phyloP scores from a whole-genome alignment of 2,888 invertebrate species.

The Synergus gifuensis region DNA sequence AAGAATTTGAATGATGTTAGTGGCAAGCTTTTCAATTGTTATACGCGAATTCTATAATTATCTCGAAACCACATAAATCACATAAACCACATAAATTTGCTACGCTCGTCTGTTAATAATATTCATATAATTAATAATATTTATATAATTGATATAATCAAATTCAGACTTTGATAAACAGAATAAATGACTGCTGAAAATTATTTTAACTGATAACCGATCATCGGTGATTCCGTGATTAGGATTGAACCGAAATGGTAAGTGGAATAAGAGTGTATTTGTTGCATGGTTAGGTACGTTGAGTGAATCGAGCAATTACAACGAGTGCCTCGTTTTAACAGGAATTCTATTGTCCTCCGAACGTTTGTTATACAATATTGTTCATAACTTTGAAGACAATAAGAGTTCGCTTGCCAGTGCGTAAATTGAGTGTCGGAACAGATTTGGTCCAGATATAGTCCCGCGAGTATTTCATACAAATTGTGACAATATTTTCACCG shows the following conservation, averaged over 20 bases:
- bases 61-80: too few species aligned
- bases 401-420: background rate
- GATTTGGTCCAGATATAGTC: background rate
- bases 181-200: too few species aligned
- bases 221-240: too few species aligned
- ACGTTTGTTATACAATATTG: background rate
- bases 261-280: background rate
- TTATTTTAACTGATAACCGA: too few species aligned
- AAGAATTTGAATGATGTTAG: too few species aligned
- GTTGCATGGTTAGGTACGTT: background rate
- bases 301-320: background rate
- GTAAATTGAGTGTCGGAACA: background rate
- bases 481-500: conserved; percentile 60
- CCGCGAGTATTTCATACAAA: background rate
- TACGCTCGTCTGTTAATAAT: too few species aligned
- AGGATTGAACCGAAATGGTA: background rate
- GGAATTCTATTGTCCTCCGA: background rate
- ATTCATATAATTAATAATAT: too few species aligned
- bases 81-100: too few species aligned
- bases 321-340: background rate
- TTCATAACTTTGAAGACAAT: background rate
- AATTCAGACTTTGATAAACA: too few species aligned
- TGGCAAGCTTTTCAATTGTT: too few species aligned
- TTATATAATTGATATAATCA: too few species aligned
- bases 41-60: too few species aligned